phyloP scores from a whole-genome alignment of 2,888 invertebrate species.

The Altica lythri region DNA sequence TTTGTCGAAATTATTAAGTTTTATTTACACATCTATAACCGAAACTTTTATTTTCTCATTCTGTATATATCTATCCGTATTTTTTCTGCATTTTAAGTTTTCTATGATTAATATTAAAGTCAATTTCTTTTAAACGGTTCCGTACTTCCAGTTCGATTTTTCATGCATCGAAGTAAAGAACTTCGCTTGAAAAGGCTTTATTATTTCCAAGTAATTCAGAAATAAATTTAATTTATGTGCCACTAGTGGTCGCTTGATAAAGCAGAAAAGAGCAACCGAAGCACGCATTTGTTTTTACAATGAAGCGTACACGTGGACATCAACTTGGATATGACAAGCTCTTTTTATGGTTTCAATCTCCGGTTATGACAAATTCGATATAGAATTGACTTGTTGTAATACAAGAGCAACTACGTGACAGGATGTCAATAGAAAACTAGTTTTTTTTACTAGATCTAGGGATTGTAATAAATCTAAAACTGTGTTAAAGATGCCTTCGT shows the following conservation, averaged over 20 bases:
- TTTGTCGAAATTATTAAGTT: too few species aligned
- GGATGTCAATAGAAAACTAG: slow-evolving; percentile 5
- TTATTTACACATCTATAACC: too few species aligned
- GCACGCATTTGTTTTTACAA: slow-evolving; percentile 33
- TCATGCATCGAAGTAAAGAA: too few species aligned
- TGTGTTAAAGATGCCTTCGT: too few species aligned
- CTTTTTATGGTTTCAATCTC: slow-evolving; percentile 21
- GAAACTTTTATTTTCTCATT: too few species aligned
- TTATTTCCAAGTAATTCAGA: slow-evolving; percentile 34
- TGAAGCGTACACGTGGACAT: slow-evolving; percentile 32
- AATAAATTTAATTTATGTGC: slow-evolving; percentile 35
- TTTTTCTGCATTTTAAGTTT: too few species aligned
- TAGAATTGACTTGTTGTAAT: slow-evolving; percentile 19
- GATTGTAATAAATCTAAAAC: too few species aligned
- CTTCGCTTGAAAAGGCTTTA: slow-evolving; percentile 29
- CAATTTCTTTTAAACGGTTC: too few species aligned
- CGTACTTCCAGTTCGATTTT: too few species aligned
- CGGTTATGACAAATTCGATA: slow-evolving; percentile 23
- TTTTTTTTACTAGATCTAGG: too few species aligned
- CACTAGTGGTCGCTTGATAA: slow-evolving; percentile 32
- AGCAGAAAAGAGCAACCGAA: slow-evolving; percentile 18
- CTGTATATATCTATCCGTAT: too few species aligned
- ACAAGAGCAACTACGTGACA: slow-evolving; percentile 11
- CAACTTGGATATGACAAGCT: slow-evolving; percentile 18
- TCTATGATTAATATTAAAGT: too few species aligned